Percentiles rank a stretch among this genome's conserved stretches.
Conservation (phyloP, 2,888 invertebrate genomes). For the Sturmia bella region DNA sequence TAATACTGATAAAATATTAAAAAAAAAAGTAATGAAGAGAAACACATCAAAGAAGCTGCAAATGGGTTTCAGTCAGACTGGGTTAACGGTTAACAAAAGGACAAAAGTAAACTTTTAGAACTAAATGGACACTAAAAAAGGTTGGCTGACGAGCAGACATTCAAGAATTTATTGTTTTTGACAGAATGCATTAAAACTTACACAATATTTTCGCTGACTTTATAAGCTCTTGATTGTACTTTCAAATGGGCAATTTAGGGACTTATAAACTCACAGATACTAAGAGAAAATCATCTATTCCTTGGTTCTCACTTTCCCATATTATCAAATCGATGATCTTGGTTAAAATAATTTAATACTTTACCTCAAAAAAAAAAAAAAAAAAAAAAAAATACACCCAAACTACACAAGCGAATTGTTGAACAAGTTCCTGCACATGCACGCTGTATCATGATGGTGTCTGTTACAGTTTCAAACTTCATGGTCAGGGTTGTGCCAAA, state of each 20-base stretch:
- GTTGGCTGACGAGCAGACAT: not conserved
- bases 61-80: conserved; percentile 22
- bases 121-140: conserved; percentile 11
- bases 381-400: not conserved
- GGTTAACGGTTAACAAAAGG: conserved; percentile 16
- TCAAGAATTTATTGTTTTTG: conserved; percentile 17
- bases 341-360: too few species aligned
- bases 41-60: conserved; percentile 52
- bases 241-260: too few species aligned
- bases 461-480: conserved; percentile 67
- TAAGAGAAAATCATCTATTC: too few species aligned
- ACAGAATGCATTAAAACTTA: conserved; percentile 6
- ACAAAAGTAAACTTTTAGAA: conserved; percentile 1
- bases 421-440: not conserved
- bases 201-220: too few species aligned
- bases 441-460: conserved; percentile 57
- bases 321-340: too few species aligned
- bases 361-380: not conserved
- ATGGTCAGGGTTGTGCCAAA: conserved; percentile 67
- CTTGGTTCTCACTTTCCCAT: too few species aligned
- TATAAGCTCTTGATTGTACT: too few species aligned
- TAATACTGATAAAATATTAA: conserved; percentile 60
- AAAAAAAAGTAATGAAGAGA: conserved; percentile 14
- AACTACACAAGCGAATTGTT: too few species aligned
- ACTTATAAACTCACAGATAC: too few species aligned